Evolutionary conservation across 2,888 invertebrate genomes (phyloP).

Genomic region (Athetis lepigone): DNA sequence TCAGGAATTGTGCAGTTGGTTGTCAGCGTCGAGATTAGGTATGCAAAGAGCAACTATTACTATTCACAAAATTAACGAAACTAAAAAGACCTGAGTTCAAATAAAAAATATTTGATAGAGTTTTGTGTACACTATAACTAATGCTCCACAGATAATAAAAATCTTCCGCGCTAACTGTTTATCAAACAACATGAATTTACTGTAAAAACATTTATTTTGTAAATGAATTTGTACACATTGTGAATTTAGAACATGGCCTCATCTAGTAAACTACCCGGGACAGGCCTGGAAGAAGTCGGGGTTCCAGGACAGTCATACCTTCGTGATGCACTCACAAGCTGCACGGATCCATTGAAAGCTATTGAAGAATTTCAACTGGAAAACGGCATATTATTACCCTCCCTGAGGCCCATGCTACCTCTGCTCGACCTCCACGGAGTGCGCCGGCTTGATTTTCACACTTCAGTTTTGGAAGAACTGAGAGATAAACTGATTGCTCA

Average conservation of each 20-base stretch:
- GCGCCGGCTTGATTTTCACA: slow-evolving; percentile 97
- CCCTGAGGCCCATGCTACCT: slow-evolving; percentile 98
- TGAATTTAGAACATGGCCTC: slow-evolving; percentile 78
- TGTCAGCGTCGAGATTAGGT: too few relatives aligned
- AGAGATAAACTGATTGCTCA: slow-evolving; percentile 93
- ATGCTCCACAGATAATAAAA: slow-evolving; percentile 5
- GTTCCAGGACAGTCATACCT: slow-evolving; percentile 96
- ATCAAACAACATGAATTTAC: slow-evolving; percentile 17
- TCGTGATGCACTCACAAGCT: slow-evolving; percentile 97
- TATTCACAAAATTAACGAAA: too few relatives aligned
- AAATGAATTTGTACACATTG: slow-evolving; percentile 19
- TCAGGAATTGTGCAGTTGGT: too few relatives aligned
- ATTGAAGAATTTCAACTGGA: slow-evolving; percentile 99
- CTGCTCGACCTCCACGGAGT: slow-evolving; percentile 98
- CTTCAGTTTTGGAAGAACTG: slow-evolving; percentile 96
- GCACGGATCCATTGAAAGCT: slow-evolving; percentile 99
- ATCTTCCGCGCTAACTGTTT: slow-evolving; percentile 24
- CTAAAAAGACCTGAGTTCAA: slow-evolving; percentile 7
- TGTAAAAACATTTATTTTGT: slow-evolving; percentile 3
- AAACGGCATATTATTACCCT: slow-evolving; percentile 97
- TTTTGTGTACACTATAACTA: not conserved
- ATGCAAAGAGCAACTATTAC: too few relatives aligned
- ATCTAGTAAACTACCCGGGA: slow-evolving; percentile 86
- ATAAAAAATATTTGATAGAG: not conserved
- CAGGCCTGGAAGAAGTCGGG: slow-evolving; percentile 95